Evolutionary conservation across 1,140 invertebrate species (phyloP), one percentile per base, ranked within the genome.

Genomic region (Leptoteleia sp.): DNA sequence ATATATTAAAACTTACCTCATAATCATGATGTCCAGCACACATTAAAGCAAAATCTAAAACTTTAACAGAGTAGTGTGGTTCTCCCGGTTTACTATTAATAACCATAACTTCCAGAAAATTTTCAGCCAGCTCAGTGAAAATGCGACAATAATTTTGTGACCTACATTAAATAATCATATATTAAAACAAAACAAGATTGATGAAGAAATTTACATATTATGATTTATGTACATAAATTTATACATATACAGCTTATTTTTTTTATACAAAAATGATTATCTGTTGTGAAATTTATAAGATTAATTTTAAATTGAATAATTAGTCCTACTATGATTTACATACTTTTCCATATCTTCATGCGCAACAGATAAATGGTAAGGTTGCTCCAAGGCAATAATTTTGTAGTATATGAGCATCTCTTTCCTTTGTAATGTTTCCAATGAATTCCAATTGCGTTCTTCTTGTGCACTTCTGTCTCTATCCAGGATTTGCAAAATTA

Each of bases 1-100:
- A n/a, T n/a, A n/a, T n/a, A n/a, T n/a, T n/a, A n/a, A 3, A 25
- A 25, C 3, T 25, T 80, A 96, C 95, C 88, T 97, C 97, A 91
- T 98, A 99, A 88, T 99, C 97, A 88, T 99, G 97, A 91, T 99
- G 97, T 0, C 96, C 96, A 31, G 97, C 95, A 90, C 98, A 98
- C 5, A 95, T 93, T 7, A 99, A 90, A 22, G 98, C 93, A 80
- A 98, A 90, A 85, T 99, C 96, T 50, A 99, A 89, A 8, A 95
- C 93, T 86, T 95, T 94, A 27, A 98, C 91, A 19, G 96, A 94
- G 88, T 97, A 96, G 90, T 96, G 94, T 15, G 92, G 92, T 40
- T 91, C 89, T 3, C 81, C 84, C 29, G 73, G 73, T n/a, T 47
- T 65, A 29, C 86, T 83, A 11, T 82, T 84, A 19, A 76, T 59